Conservation (phyloP, 2,797 vertebrate species). For the Lithobates pipiens region DNA sequence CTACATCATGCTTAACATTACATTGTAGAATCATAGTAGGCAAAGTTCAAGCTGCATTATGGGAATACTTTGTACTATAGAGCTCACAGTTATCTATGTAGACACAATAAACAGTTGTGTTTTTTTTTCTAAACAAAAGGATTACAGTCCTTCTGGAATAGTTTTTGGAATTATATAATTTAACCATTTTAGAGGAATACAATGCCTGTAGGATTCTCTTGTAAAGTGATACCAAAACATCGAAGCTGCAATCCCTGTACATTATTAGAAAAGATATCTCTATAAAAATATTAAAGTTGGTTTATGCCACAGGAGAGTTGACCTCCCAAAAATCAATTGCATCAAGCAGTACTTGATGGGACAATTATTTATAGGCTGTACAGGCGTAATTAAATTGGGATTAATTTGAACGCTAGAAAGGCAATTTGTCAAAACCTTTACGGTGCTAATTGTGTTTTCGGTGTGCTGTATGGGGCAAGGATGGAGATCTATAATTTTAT, state of each 20-base stretch:
- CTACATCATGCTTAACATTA: no score
- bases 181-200: no score
- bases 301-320: conserved; percentile 9
- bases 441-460: conserved; percentile 37
- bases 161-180: no score
- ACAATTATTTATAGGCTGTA: conserved; percentile 44
- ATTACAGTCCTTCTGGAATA: no score
- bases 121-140: no score
- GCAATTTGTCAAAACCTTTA: conserved; percentile 51
- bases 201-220: not conserved
- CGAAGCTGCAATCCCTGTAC: not conserved
- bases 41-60: no score
- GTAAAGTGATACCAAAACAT: not conserved
- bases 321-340: conserved; percentile 47
- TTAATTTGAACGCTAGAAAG: conserved; percentile 47
- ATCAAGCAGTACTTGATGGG: conserved; percentile 19
- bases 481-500: conserved; percentile 1
- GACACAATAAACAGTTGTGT: no score
- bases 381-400: conserved; percentile 48
- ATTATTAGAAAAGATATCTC: not conserved
- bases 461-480: not conserved
- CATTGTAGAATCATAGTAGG: no score
- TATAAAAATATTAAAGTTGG: conserved; percentile 7
- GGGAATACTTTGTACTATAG: no score
- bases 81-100: no score